Evolutionary conservation across 64 coral and sea anemone species (phyloP), one percentile per base, ranked within the genome.

Genomic region (Orbicella faveolata): DNA sequence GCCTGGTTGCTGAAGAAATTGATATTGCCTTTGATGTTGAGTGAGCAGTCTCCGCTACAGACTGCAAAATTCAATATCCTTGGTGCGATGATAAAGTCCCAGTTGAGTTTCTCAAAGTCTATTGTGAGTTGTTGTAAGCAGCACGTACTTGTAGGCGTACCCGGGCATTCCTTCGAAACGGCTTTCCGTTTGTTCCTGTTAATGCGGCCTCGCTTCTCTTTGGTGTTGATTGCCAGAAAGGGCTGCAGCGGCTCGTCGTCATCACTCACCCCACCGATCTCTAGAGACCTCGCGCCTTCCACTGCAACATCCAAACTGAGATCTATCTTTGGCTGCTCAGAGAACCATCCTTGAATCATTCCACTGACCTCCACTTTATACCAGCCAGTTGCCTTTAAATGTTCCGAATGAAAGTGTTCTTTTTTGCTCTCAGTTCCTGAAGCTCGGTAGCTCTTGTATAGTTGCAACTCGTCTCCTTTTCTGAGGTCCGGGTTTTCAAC

Each of bases 371-470:
- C 14, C 7, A 52, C 39, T 17, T 21, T 51, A 23, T 85, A 23
- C 82, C 82, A 85, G 12, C 82, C 82, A 20, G 82, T 44, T 6
- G 0, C 68, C 23, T 85, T 85, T 13, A 85, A 25, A 20, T 52
- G 39, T 44, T 72, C 39, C 19, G 82, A 85, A 17, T 72, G 82
- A 34, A 85, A 72, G 53, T 9, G 36, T 9, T 85, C 63, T 85
- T 39, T 68, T 16, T n/a, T n/a, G 36, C n/a, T 2, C 14, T 4
- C 62, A 66, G 1, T 52, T 65, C 20, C 64, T 8, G 35, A 6
- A 6, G 36, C 36, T 25, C 51, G 20, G 65, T 70, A 85, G 17
- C 8, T 36, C 63, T 39, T 85, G 36, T 85, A 85, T 6, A 85
- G 41, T 21, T 14, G 10, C 20, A 85, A 68, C 14, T 51, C 30